Evolutionary conservation across 2,113 vertebrate genomes (phyloP), one percentile per base, ranked within the genome.

Genomic region (Grallaria varia): DNA sequence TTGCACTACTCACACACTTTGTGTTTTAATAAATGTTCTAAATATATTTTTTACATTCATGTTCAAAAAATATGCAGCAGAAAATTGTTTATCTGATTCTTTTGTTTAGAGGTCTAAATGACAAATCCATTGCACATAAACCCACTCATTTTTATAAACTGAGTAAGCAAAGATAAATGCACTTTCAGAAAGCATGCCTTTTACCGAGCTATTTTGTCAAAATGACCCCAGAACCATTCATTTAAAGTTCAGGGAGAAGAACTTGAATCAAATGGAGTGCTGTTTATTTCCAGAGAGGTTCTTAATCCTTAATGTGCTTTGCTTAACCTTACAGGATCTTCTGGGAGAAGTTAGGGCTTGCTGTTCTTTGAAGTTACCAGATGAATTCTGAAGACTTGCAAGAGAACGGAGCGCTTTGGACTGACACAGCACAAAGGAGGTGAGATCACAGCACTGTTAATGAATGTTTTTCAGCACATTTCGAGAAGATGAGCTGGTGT

Each of bases 101-200:
- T 90, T 84, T 89, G 18, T 81, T 89, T 75, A 60, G 56, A 64
- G 33, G 59, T 55, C 40, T 52, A 69, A 68, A 83, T 31, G 68
- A 28, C 10, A 94, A 90, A 90, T 90, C 49, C 40, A n/a, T 64
- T 21, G 30, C 24, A 67, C 58, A 82, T 52, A 79, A 87, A 56
- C 3, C 4, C 18, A 27, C 27, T 91, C 28, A 16, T 53, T 93
- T 90, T 91, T 72, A n/a, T 75, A 80, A 77, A 45, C 2, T 1
- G 50, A 73, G 22, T 30, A 83, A 80, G 16, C n/a, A 90, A 92
- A 83, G 59, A 93, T 80, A 90, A 92, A 94, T 95, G 31, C 14
- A 16, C 13, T 53, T 44, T 74, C 28, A 59, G 63, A 77, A 88
- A 67, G 25, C 18, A 42, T 86, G 45, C 9, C 59, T 92, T 89